These are phyloP conservation scores for Drosophila azteca DNA, from an alignment of 1,140 invertebrate species.

Conservation along the genomic window DNA sequence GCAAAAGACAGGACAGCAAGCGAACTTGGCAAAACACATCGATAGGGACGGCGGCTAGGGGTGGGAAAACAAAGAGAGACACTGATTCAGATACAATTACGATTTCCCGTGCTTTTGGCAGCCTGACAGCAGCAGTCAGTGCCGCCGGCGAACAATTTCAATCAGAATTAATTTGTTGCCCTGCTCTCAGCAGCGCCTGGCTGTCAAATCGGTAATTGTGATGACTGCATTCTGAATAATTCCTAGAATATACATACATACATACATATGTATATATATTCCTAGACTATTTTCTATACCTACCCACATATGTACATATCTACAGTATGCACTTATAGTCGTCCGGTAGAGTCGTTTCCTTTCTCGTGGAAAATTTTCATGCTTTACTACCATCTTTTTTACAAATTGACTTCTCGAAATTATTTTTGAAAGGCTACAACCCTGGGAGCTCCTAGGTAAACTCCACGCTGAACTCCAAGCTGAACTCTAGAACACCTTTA, in stretches of 20 bases:
- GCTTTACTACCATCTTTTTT: no score
- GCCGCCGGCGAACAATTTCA: slow-evolving; percentile 22
- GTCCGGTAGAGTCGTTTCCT: no score
- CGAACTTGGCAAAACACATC: slow-evolving; percentile 11
- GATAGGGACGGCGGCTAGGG: no score
- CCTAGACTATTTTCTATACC: no score
- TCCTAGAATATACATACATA: background rate
- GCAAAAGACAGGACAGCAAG: background rate
- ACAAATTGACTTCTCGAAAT: no score
- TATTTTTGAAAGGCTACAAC: no score
- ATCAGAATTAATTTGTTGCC: slow-evolving; percentile 38
- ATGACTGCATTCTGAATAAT: slow-evolving; percentile 3
- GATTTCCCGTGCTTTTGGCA: slow-evolving; percentile 25
- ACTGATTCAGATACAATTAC: slow-evolving; percentile 36
- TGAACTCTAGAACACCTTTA: no score
- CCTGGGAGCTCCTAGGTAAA: no score
- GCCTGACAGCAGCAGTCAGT: slow-evolving; percentile 24
- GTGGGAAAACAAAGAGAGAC: background rate
- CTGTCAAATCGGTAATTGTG: slow-evolving; percentile 28
- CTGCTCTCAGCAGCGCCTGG: slow-evolving; percentile 2
- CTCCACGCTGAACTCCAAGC: no score
- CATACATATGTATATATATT: no score
- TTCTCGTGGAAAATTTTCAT: no score
- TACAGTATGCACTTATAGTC: background rate
- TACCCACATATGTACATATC: no score